phyloP scores from a whole-genome alignment of 2,888 invertebrate species.

The Dorcus parallelipipedus region DNA sequence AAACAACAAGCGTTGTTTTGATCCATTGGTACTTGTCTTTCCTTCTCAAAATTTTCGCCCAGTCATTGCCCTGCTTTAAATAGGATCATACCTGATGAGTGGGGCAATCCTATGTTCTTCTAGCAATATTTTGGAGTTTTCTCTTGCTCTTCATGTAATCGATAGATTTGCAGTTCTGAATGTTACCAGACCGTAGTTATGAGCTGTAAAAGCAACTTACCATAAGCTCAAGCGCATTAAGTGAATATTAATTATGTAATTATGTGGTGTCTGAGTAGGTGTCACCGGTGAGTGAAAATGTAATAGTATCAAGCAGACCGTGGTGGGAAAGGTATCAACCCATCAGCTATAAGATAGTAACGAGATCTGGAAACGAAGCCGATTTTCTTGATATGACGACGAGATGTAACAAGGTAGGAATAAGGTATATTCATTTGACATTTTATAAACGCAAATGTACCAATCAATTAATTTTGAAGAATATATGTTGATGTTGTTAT shows the following conservation, averaged over 20 bases:
- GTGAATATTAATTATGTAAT: neutral
- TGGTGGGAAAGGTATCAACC: constrained; percentile 92
- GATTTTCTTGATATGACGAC: constrained; percentile 74
- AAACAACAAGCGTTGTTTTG: too few relatives aligned
- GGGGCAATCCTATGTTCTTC: too few relatives aligned
- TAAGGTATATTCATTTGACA: constrained; percentile 51
- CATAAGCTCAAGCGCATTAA: too few relatives aligned
- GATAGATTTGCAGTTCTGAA: too few relatives aligned
- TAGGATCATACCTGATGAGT: too few relatives aligned
- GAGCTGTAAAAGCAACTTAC: too few relatives aligned
- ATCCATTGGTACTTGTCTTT: too few relatives aligned
- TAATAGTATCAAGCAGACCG: constrained; percentile 57
- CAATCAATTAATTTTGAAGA: constrained; percentile 44
- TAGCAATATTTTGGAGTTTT: too few relatives aligned
- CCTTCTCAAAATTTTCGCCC: too few relatives aligned
- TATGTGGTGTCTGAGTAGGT: constrained; percentile 49
- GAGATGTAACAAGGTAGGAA: constrained; percentile 75
- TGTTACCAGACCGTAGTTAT: too few relatives aligned
- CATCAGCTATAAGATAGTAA: constrained; percentile 70
- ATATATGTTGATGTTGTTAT: constrained; percentile 83
- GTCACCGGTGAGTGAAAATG: constrained; percentile 74
- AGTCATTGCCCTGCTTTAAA: too few relatives aligned
- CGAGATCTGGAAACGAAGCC: constrained; percentile 72
- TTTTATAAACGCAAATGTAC: neutral
- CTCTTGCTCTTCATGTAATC: too few relatives aligned